A percentile compares a stretch with the other conserved stretches of the same genome.
Evolutionary conservation across 2,888 invertebrate species (phyloP).

Genomic region (Oxycera nigricornis): DNA sequence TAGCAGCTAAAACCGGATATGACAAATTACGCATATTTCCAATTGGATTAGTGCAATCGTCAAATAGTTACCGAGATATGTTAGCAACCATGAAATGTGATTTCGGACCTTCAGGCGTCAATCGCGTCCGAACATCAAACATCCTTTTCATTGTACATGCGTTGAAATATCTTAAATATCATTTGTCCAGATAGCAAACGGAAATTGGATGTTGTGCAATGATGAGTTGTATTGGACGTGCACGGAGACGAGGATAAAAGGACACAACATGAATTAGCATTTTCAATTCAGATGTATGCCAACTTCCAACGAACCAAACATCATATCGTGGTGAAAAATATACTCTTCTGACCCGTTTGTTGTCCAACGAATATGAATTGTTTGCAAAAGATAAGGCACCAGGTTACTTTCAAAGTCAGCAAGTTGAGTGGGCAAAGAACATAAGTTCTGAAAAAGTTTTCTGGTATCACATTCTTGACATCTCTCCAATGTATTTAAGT

Average conservation of each 20-base stretch:
- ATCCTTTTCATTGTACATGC: neutral
- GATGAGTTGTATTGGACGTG: neutral
- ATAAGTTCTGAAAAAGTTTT: neutral
- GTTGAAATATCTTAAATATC: neutral
- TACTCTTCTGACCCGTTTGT: neutral
- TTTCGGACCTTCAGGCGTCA: neutral
- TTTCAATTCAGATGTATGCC: neutral
- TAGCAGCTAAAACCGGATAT: neutral
- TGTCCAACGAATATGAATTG: neutral
- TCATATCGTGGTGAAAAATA: neutral
- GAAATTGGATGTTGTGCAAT: conserved; percentile 6
- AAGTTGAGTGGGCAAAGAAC: neutral
- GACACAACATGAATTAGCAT: neutral
- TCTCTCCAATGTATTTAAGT: neutral
- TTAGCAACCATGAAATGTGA: neutral
- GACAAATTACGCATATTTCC: neutral
- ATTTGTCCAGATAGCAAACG: neutral
- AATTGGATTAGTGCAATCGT: neutral
- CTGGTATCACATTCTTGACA: neutral
- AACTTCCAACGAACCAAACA: neutral
- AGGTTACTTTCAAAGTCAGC: neutral
- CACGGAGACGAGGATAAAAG: neutral
- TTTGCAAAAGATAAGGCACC: neutral
- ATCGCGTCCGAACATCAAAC: too few relatives aligned
- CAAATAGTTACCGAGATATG: neutral